Evolutionary conservation across 2,113 vertebrate species (phyloP).

Genomic region (Percopsis transmontana): DNA sequence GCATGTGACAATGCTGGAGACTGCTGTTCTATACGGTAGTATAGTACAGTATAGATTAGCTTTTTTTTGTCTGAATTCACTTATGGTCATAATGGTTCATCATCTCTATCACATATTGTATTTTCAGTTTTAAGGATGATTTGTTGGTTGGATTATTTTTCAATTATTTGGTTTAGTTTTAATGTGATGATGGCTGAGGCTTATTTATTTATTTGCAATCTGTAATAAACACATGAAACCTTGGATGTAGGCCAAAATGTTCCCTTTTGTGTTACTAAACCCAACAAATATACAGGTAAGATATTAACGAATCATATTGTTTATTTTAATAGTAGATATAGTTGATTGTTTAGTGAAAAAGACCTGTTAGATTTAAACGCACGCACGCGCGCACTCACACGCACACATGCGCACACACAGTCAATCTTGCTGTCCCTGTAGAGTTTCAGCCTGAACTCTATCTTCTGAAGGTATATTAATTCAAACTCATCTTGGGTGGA

Average conservation of each 20-base stretch:
- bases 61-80: too few relatives aligned
- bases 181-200: too few relatives aligned
- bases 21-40: neutral
- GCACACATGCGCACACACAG: neutral
- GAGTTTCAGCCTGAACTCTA: neutral
- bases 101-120: neutral
- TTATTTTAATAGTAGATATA: too few relatives aligned
- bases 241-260: neutral
- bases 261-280: neutral
- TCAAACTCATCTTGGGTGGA: slow-evolving; percentile 18
- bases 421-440: neutral
- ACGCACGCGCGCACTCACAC: too few relatives aligned
- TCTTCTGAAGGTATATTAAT: slow-evolving; percentile 8
- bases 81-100: neutral
- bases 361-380: too few relatives aligned
- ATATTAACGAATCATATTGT: too few relatives aligned
- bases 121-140: neutral
- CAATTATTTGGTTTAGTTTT: too few relatives aligned
- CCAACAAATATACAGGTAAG: neutral
- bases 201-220: neutral
- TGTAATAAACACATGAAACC: neutral
- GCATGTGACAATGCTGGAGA: neutral
- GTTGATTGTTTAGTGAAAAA: too few relatives aligned
- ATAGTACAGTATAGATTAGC: neutral
- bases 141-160: too few relatives aligned